Base-by-base conservation (phyloP, 2,888 invertebrate genomes). In the Epirrhoe tristata region DNA sequence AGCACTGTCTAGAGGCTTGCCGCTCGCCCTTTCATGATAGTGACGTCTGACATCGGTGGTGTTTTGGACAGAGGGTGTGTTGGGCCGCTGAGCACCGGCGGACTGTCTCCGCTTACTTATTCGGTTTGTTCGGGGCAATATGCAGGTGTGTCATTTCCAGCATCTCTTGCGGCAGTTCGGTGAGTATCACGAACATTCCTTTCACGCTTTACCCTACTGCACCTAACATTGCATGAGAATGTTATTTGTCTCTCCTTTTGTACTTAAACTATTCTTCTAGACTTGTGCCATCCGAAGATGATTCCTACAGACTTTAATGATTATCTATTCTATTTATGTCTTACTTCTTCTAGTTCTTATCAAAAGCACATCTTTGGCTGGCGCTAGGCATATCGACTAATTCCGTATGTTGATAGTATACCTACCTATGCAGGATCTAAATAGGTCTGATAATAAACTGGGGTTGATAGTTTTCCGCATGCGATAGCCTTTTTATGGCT, bases 61-160 rank as follows among this genome's bases (percentile, higher is more conserved):
- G 80, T 89, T 91, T 93, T 91, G 89, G 90, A 93, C 93, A 93
- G 93, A 92, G 91, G 89, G 91, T 89, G 89, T 86, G 81, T 84
- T 87, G 83, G 48, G 48, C 48, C 81, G 84, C 83, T 84, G 82
- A 79, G 83, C 81, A 82, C 82, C 81, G 85, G 81, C 81, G 86
- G 85, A 77, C 75, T 84, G 84, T 82, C 83, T 81, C 58, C 68
- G 63, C 66, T 87, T 83, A 82, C 86, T 89, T 85, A 82, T 86
- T 89, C 84, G 54, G 55, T 84, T 87, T 86, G 83, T 84, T 85
- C 84, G 87, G 83, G 89, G 83, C 83, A 93, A 87, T 86, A 94
- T 94, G 94, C 94, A 94, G 89, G 94, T 94, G 89, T 94, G 94
- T 90, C 94, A 94, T 93, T 94, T 94, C 93, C 94, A 94, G 86